Percentiles rank a stretch among this genome's conserved stretches.
phyloP scores from a whole-genome alignment of 2,113 vertebrate genomes.

The Bostrychus sinensis region DNA sequence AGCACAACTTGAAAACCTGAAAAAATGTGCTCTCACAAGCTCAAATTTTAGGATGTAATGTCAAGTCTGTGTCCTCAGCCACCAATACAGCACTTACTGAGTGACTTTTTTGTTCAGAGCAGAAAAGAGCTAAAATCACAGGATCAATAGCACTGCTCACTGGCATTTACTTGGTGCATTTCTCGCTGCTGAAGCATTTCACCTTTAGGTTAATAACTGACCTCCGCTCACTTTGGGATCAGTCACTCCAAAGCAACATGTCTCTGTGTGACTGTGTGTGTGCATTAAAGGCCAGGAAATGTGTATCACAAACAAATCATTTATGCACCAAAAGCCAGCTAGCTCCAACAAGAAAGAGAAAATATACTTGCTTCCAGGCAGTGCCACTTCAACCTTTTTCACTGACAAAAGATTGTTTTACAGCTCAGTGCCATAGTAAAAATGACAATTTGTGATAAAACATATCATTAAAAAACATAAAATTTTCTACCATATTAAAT shows the following conservation, averaged over 20 bases:
- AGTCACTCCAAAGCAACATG: constrained; percentile 54
- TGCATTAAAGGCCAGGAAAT: constrained; percentile 13
- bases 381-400: constrained; percentile 36
- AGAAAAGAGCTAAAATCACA: constrained; percentile 64
- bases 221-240: constrained; percentile 66
- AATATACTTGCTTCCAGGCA: constrained; percentile 42
- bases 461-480: not conserved
- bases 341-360: constrained; percentile 28
- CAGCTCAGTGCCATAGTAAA: constrained; percentile 17
- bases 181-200: constrained; percentile 55
- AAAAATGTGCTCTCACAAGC: not conserved
- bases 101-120: constrained; percentile 38
- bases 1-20: too few relatives aligned
- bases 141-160: constrained; percentile 63
- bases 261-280: constrained; percentile 29
- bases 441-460: not conserved
- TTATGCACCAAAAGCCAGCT: constrained; percentile 38
- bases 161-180: constrained; percentile 49
- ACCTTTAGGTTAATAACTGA: constrained; percentile 60
- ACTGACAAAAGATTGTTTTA: not conserved
- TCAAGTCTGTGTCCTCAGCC: constrained; percentile 27
- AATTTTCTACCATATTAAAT: too few relatives aligned
- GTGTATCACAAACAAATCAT: constrained; percentile 57
- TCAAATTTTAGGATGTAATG: constrained; percentile 10
- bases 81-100: constrained; percentile 29